Evolutionary conservation across 2,888 invertebrate genomes (phyloP), one percentile per base, ranked within the genome.

Genomic region (Argynnis bischoffii): DNA sequence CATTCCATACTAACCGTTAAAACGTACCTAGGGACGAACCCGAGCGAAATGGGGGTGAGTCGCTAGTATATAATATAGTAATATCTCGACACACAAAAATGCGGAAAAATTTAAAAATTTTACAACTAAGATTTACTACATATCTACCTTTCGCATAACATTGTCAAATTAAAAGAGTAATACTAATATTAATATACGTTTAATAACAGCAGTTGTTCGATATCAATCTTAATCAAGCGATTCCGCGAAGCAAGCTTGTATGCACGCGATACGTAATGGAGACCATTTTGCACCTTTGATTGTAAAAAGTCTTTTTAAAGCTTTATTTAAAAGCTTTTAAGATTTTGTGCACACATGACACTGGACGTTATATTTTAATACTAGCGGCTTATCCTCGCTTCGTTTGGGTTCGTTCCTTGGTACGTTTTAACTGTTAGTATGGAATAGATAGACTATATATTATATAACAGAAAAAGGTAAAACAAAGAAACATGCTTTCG

Each of bases 161-260:
- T 73, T 59, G 73, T 78, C 75, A 63, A 79, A 80, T 81, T 76
- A 78, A 80, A 80, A 68, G 57, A 64, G 69, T 69, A 79, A 79
- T 76, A 78, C 74, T 71, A 76, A 78, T 80, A 80, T 76, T 76
- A 75, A 74, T 77, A 53, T 73, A 75, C 72, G 75, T 80, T 79
- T 81, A 83, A 81, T 81, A 83, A 82, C 80, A 77, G 72, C 79
- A 74, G 78, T 78, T 76, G 81, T 76, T 68, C 69, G 85, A 85
- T 86, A 83, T 65, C 63, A 73, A 87, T 87, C 87, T 81, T 77
- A 81, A 84, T 81, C 81, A 80, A 75, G 73, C 73, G 78, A 76
- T 81, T 77, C 80, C 73, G 71, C 75, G 79, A 80, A 81, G 64
- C 65, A 35, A 60, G 47, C 69, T 69, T 69, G 69, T 68, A 67